A percentile compares a stretch with the other conserved stretches of the same genome.
Conservation (phyloP, 2,888 invertebrate genomes). For the Chorisops tibialis region DNA sequence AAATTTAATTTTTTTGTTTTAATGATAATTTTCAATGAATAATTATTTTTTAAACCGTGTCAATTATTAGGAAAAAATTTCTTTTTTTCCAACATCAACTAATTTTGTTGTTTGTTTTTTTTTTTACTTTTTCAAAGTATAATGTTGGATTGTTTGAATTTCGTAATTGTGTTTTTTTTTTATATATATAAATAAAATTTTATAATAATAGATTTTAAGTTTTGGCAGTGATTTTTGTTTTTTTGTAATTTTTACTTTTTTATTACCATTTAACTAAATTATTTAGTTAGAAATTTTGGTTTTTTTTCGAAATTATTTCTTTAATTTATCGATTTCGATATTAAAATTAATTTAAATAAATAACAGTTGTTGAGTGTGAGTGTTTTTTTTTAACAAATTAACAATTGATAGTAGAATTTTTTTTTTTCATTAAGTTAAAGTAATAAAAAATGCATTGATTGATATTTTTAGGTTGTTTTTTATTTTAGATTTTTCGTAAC, state of each 20-base stretch:
- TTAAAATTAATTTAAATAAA: constrained; percentile 8
- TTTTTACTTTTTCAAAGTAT: constrained; percentile 1
- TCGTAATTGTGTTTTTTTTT: neutral
- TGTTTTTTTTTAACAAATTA: too few species aligned
- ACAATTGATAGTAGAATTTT: too few species aligned
- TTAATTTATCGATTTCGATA: constrained; percentile 22
- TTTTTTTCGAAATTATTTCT: neutral
- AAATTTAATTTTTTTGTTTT: too few species aligned
- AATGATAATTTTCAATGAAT: too few species aligned
- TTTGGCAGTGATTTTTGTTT: constrained; percentile 33
- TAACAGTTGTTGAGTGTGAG: too few species aligned
- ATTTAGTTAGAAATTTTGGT: constrained; percentile 6
- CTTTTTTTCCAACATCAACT: neutral
- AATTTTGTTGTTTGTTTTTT: constrained; percentile 3
- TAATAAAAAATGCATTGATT: too few species aligned
- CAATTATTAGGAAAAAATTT: too few species aligned
- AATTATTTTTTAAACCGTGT: too few species aligned
- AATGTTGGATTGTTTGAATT: neutral
- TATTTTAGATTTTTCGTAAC: too few species aligned
- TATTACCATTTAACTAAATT: constrained; percentile 6
- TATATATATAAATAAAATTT: too few species aligned
- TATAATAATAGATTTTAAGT: constrained; percentile 11
- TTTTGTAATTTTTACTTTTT: constrained; percentile 1
- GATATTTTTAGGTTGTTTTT: too few species aligned
- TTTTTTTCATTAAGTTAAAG: too few species aligned